Conservation (phyloP, 2,113 vertebrate genomes). For the Catharus minimus region DNA sequence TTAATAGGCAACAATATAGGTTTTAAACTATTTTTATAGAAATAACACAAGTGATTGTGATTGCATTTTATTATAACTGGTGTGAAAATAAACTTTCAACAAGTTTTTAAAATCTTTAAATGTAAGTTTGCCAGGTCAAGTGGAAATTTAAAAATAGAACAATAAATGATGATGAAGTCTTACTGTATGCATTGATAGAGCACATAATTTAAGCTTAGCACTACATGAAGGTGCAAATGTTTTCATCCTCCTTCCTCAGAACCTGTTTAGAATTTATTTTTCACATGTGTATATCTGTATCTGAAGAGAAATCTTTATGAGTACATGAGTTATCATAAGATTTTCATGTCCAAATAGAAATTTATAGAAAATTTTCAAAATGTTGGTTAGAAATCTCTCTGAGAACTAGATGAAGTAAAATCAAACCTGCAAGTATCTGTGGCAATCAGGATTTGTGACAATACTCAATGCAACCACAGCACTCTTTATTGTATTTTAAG, state of each 20-base stretch:
- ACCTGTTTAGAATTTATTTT: not conserved
- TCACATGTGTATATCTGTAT: not conserved
- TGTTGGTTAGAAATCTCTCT: not conserved
- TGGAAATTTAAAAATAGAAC: not conserved
- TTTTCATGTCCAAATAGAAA: not conserved
- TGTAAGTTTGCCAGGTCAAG: not conserved
- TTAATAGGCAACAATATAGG: not conserved
- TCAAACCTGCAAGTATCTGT: not conserved
- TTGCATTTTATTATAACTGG: not conserved
- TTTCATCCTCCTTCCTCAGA: not conserved
- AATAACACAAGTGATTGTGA: not conserved
- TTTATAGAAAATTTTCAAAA: not conserved
- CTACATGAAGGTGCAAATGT: not conserved
- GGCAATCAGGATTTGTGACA: not conserved
- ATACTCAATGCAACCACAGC: not conserved
- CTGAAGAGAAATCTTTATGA: not conserved
- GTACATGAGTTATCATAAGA: not conserved
- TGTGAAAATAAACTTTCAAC: not conserved
- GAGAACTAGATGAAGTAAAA: not conserved
- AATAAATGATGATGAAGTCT: not conserved
- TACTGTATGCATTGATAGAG: fast-evolving
- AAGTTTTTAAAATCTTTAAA: not conserved
- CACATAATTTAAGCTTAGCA: not conserved
- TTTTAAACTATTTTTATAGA: not conserved
- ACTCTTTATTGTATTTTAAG: not conserved